Evolutionary conservation across 2,113 vertebrate species (phyloP).

Genomic region (Trematomus loennbergii): DNA sequence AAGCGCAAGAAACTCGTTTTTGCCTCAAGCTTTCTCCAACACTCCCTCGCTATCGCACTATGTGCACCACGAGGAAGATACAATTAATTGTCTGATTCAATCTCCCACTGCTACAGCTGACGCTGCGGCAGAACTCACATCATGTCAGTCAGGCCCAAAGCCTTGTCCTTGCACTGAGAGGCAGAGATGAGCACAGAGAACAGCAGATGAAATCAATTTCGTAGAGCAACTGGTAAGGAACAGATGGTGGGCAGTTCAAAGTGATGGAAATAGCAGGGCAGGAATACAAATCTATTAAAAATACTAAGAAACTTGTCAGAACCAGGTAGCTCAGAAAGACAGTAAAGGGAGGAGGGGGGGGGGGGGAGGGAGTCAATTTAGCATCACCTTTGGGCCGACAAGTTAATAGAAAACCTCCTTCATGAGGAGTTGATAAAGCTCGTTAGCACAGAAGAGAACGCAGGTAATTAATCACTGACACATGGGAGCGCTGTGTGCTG

Average conservation of each 20-base stretch:
- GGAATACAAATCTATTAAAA: conserved; percentile 4
- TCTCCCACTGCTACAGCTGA: conserved; percentile 64
- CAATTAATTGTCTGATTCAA: conserved; percentile 75
- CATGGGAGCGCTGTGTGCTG: conserved; percentile 52
- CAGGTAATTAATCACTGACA: conserved; percentile 84
- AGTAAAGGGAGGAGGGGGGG: background rate
- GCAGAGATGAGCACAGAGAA: conserved; percentile 36
- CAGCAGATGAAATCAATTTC: conserved; percentile 34
- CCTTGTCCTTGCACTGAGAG: conserved; percentile 34
- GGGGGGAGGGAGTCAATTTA: conserved; percentile 57
- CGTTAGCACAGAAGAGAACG: conserved; percentile 66
- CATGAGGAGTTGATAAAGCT: conserved; percentile 78
- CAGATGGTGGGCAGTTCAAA: background rate
- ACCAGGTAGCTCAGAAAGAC: conserved; percentile 22
- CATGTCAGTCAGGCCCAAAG: conserved; percentile 67
- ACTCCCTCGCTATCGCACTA: conserved; percentile 27
- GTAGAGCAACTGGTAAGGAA: conserved; percentile 4
- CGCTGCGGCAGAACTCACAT: conserved; percentile 62
- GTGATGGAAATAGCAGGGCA: conserved; percentile 19
- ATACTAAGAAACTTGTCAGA: conserved; percentile 13
- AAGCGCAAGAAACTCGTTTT: conserved; percentile 39
- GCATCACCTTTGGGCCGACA: conserved; percentile 64
- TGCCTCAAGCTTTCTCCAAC: conserved; percentile 63
- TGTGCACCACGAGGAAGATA: conserved; percentile 60
- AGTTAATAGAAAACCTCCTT: conserved; percentile 75